Evolutionary conservation across 2,888 invertebrate genomes (phyloP).

Genomic region (Harpalus rufipes): DNA sequence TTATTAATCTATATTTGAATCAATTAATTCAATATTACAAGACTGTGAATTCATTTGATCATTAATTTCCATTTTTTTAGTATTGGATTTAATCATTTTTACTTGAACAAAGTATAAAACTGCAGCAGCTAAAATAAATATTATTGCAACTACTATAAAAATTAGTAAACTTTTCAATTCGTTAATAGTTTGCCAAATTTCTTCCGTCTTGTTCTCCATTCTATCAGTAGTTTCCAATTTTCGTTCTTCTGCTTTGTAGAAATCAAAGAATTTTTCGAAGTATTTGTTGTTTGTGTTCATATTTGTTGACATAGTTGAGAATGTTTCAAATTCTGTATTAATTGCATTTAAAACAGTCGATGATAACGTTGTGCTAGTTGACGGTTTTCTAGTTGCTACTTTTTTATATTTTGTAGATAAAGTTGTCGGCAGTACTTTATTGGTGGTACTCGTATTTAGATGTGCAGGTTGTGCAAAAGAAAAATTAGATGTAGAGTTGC

Average conservation of each 20-base stretch:
- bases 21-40: slow-evolving; percentile 43
- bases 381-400: neutral
- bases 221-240: neutral
- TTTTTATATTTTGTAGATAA: neutral
- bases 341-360: neutral
- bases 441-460: too few relatives aligned
- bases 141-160: slow-evolving; percentile 11
- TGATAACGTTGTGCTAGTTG: neutral
- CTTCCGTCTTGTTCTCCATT: slow-evolving; percentile 15
- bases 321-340: neutral
- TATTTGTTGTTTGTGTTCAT: neutral
- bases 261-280: slow-evolving; percentile 6
- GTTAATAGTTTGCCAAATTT: neutral
- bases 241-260: neutral
- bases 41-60: slow-evolving; percentile 28
- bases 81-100: neutral
- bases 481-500: neutral
- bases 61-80: neutral
- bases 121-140: neutral
- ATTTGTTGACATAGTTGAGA: neutral
- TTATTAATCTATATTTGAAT: slow-evolving; percentile 18
- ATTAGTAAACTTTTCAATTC: slow-evolving; percentile 6
- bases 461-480: neutral
- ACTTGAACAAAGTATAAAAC: neutral
- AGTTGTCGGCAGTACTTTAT: neutral